Conservation (phyloP, 2,113 vertebrate genomes). For the Mastomys coucha region DNA sequence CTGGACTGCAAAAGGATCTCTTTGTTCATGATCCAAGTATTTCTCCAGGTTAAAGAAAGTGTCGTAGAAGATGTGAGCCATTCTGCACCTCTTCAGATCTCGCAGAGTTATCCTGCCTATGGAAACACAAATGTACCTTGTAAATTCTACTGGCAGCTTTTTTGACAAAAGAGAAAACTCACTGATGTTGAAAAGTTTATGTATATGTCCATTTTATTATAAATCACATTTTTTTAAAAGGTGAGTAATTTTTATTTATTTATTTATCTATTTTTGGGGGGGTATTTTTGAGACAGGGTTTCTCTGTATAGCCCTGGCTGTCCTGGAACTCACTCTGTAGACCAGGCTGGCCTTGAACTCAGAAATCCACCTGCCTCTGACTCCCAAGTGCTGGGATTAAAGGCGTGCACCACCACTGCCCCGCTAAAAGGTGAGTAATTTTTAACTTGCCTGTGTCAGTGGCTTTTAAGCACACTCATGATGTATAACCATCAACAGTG, state of each 20-base stretch:
- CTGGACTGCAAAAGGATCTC: conserved; percentile 99
- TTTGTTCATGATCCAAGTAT: conserved; percentile 99
- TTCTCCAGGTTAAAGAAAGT: conserved; percentile 99
- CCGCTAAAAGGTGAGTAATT: background rate
- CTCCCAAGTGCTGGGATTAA: too few species aligned
- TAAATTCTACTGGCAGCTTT: conserved; percentile 53
- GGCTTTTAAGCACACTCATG: conserved; percentile 13
- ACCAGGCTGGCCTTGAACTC: too few species aligned
- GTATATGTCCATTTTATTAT: conserved; percentile 33
- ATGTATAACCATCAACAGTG: background rate
- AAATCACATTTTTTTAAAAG: background rate
- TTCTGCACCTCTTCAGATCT: conserved; percentile 96
- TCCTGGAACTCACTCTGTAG: too few species aligned
- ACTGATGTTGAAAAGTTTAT: conserved; percentile 44
- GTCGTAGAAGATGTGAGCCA: conserved; percentile 99
- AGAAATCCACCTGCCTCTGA: too few species aligned
- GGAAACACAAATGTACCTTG: conserved; percentile 59
- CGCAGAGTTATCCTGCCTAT: conserved; percentile 95
- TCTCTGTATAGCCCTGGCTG: too few species aligned
- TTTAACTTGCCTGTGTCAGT: background rate
- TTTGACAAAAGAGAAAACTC: background rate
- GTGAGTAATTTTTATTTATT: too few species aligned
- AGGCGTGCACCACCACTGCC: too few species aligned
- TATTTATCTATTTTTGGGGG: too few species aligned
- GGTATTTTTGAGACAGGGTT: too few species aligned